Percentiles rank a stretch among this genome's conserved stretches.
phyloP scores from a whole-genome alignment of 1,140 invertebrate genomes.

The Magallana gigas region DNA sequence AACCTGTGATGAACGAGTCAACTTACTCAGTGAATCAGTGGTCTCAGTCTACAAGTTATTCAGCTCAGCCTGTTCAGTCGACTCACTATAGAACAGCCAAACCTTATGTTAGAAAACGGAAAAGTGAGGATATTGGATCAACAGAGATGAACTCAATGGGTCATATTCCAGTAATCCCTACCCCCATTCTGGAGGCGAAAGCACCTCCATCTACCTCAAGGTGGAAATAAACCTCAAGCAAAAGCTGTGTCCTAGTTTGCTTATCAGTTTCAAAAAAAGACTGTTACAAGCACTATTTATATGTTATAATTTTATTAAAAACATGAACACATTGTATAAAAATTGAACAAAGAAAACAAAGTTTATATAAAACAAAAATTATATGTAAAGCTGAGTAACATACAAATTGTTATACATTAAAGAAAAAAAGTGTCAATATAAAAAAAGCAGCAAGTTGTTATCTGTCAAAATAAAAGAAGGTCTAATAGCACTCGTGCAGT shows the following conservation, averaged over 20 bases:
- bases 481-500: too few species aligned
- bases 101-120: constrained; percentile 16
- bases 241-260: neutral
- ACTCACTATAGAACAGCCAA: neutral
- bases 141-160: neutral
- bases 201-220: neutral
- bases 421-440: too few species aligned
- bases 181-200: neutral
- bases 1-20: too few species aligned
- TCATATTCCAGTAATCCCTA: neutral
- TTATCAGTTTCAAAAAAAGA: neutral
- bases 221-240: neutral
- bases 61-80: neutral
- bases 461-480: too few species aligned
- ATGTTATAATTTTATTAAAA: constrained; percentile 6
- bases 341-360: neutral
- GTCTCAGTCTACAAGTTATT: neutral
- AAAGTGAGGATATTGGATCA: neutral
- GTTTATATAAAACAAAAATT: neutral
- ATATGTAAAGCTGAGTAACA: too few species aligned
- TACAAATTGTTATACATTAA: too few species aligned
- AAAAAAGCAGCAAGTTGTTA: too few species aligned
- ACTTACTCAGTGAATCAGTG: too few species aligned
- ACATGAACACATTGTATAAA: constrained; percentile 3
- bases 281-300: too few species aligned